Evolutionary conservation across 2,888 invertebrate species (phyloP).

Genomic region (Congeria kusceri): DNA sequence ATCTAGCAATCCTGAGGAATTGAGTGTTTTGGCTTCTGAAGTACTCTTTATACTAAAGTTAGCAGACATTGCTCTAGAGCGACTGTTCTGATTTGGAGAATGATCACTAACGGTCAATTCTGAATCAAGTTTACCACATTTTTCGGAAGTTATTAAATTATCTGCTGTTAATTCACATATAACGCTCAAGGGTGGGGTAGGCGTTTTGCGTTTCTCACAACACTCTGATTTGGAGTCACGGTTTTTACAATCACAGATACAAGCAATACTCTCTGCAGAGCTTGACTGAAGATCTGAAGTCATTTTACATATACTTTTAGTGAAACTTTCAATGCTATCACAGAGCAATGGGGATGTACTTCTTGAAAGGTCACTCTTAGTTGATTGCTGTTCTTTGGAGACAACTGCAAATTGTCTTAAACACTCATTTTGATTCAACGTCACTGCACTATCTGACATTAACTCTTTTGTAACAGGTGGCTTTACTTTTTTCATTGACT

Average conservation of each 20-base stretch:
- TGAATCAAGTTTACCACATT: too few species aligned
- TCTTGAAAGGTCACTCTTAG: not conserved
- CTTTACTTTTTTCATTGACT: not conserved
- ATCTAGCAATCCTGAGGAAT: not conserved
- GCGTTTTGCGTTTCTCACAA: constrained; percentile 52
- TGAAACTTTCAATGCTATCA: constrained; percentile 47
- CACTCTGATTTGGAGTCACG: constrained; percentile 33
- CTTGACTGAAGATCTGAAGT: constrained; percentile 47
- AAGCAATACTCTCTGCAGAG: constrained; percentile 58
- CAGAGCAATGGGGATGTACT: not conserved
- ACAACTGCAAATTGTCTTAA: not conserved
- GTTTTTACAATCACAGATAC: constrained; percentile 64
- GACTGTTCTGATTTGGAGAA: not conserved
- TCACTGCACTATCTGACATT: not conserved
- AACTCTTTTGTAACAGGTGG: not conserved
- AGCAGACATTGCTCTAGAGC: too few species aligned
- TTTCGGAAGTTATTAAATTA: too few species aligned
- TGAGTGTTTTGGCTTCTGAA: not conserved
- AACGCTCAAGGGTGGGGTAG: constrained; percentile 22
- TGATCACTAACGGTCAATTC: not conserved
- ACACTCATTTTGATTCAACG: too few species aligned
- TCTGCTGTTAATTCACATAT: not conserved
- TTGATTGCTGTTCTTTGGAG: constrained; percentile 2
- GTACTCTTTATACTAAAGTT: too few species aligned
- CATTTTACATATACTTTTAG: constrained; percentile 57